These are phyloP conservation scores for Thoracochromis brauschi DNA, from an alignment of 2,113 vertebrate genomes.

Conservation along the genomic window DNA sequence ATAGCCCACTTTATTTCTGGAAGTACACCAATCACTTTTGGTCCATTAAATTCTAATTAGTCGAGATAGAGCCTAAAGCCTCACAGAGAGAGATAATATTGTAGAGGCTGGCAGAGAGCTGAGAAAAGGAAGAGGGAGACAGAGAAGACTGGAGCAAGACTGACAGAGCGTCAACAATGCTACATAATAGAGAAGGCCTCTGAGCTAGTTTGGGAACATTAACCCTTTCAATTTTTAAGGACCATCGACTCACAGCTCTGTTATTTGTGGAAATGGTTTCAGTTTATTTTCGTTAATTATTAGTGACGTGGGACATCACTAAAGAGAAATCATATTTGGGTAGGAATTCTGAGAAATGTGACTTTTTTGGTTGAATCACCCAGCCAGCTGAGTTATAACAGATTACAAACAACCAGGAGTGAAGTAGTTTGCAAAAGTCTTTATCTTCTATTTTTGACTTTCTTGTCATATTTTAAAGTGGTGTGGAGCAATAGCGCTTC, in stretches of 20 bases:
- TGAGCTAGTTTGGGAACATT: conserved; percentile 13
- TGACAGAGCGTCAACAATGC: conserved; percentile 42
- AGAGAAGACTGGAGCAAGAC: conserved; percentile 24
- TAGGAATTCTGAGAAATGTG: neutral
- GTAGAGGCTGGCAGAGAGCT: conserved; percentile 41
- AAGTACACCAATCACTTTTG: conserved; percentile 72
- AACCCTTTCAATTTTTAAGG: conserved; percentile 10
- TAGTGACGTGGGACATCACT: neutral
- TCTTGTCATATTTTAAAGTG: neutral
- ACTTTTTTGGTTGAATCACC: neutral
- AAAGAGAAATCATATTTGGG: neutral
- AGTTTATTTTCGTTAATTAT: neutral
- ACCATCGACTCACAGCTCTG: neutral
- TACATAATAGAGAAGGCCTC: conserved; percentile 38
- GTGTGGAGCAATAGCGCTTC: neutral
- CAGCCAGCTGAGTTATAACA: neutral
- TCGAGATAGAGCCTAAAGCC: conserved; percentile 61
- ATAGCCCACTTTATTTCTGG: conserved; percentile 69
- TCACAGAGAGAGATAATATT: conserved; percentile 58
- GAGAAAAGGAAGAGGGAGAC: neutral
- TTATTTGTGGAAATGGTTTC: neutral
- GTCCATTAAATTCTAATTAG: conserved; percentile 76
- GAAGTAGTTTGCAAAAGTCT: neutral
- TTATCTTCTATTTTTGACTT: neutral
- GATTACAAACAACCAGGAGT: neutral